phyloP scores from a whole-genome alignment of 2,797 vertebrate genomes.

The Eulemur mongoz region DNA sequence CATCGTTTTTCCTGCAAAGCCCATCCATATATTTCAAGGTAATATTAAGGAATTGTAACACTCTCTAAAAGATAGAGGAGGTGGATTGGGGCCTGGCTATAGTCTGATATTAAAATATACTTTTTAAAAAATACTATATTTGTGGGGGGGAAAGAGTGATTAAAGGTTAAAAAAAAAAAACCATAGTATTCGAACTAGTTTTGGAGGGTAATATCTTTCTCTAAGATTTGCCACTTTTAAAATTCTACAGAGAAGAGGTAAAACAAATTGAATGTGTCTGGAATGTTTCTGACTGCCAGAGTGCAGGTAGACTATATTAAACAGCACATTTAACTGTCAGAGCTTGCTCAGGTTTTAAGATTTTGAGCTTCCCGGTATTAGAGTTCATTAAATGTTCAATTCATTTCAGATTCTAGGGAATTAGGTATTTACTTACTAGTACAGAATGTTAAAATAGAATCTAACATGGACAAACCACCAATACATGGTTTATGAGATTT shows the following conservation, averaged over 20 bases:
- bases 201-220: constrained; percentile 2
- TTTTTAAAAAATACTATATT: neutral
- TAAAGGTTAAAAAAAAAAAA: constrained; percentile 18
- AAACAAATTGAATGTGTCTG: neutral
- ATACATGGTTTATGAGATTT: constrained; percentile 31
- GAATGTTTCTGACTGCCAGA: neutral
- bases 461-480: neutral
- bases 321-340: neutral
- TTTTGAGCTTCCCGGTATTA: constrained; percentile 28
- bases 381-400: constrained; percentile 48
- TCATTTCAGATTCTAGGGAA: constrained; percentile 43
- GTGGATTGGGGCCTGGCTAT: neutral
- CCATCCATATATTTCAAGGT: neutral
- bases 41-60: constrained; percentile 43
- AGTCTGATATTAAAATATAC: neutral
- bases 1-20: constrained; percentile 11
- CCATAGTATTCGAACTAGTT: neutral
- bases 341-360: constrained; percentile 45
- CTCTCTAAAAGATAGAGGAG: neutral
- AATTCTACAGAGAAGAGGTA: constrained; percentile 7
- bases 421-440: constrained; percentile 38
- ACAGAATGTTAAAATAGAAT: constrained; percentile 36
- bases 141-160: neutral
- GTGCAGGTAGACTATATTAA: neutral
- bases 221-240: constrained; percentile 40